Evolutionary conservation across 1,140 invertebrate species (phyloP).

Genomic region (Apocrypta bakeri): DNA sequence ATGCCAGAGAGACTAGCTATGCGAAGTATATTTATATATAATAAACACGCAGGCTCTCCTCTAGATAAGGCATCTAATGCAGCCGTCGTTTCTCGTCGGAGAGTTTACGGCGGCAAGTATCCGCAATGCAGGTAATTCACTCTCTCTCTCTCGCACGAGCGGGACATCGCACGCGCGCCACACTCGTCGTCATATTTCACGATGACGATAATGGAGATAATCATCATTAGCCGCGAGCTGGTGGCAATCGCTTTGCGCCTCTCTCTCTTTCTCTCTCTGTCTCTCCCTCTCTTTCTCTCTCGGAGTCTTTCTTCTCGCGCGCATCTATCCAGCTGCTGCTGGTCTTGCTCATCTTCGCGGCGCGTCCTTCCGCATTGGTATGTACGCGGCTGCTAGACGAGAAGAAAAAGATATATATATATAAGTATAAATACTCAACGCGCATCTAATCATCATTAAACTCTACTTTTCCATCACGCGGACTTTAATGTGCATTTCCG

Average conservation of each 20-base stretch:
- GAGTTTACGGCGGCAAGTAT: neutral
- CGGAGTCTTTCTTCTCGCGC: neutral
- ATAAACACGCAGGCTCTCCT: neutral
- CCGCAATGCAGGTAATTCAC: conserved; percentile 6
- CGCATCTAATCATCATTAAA: conserved; percentile 47
- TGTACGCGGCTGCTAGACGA: neutral
- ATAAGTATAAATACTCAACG: neutral
- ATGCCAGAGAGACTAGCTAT: neutral
- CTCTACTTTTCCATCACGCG: conserved; percentile 50
- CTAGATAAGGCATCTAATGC: conserved; percentile 18
- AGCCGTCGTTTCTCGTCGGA: neutral
- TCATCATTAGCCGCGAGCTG: conserved; percentile 33
- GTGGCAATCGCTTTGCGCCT: conserved; percentile 32
- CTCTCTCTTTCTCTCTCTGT: too few relatives aligned
- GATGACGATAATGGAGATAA: conserved; percentile 36
- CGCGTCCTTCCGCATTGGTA: conserved; percentile 5
- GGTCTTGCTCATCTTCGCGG: neutral
- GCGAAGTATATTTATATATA: conserved; percentile 11
- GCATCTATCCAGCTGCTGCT: neutral
- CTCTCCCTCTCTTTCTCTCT: neutral
- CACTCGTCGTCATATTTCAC: conserved; percentile 38
- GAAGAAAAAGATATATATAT: neutral
- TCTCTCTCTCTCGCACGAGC: neutral
- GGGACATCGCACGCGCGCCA: neutral
- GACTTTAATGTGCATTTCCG: conserved; percentile 57